Conservation (phyloP, 2,797 vertebrate species). For the Falco columbarius region DNA sequence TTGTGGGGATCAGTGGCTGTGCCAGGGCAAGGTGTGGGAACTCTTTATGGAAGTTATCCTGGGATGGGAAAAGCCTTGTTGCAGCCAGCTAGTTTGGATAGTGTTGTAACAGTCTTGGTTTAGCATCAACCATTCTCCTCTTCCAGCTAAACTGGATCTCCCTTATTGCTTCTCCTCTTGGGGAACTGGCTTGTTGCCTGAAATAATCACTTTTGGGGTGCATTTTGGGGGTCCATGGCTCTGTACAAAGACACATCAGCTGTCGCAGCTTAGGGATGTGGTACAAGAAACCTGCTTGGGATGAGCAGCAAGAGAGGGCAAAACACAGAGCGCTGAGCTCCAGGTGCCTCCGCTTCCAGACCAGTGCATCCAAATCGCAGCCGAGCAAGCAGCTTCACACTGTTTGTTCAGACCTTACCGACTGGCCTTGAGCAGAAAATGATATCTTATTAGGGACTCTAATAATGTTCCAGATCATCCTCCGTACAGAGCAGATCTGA, state of each 20-base stretch:
- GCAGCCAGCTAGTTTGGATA: no score
- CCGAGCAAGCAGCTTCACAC: neutral
- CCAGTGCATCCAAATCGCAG: neutral
- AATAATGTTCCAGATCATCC: constrained; percentile 58
- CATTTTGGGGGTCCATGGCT: neutral
- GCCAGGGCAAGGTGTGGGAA: no score
- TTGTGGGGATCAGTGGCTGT: no score
- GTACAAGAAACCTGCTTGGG: neutral
- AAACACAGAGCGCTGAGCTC: accelerated
- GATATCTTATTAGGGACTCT: constrained; percentile 49
- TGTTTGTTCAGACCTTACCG: constrained; percentile 37
- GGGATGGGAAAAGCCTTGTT: no score
- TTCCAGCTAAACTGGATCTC: neutral
- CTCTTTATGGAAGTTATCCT: no score
- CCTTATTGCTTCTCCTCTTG: neutral
- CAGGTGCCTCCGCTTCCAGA: neutral
- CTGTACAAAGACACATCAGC: neutral
- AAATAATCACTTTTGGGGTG: neutral
- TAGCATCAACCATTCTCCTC: neutral
- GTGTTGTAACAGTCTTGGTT: neutral
- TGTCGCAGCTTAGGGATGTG: no score
- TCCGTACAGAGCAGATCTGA: constrained; percentile 21
- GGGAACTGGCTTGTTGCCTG: accelerated
- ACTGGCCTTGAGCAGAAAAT: constrained; percentile 38
- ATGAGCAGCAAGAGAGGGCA: neutral